Base-by-base conservation (phyloP, 2,113 vertebrate species). In the Calidris pygmaea region DNA sequence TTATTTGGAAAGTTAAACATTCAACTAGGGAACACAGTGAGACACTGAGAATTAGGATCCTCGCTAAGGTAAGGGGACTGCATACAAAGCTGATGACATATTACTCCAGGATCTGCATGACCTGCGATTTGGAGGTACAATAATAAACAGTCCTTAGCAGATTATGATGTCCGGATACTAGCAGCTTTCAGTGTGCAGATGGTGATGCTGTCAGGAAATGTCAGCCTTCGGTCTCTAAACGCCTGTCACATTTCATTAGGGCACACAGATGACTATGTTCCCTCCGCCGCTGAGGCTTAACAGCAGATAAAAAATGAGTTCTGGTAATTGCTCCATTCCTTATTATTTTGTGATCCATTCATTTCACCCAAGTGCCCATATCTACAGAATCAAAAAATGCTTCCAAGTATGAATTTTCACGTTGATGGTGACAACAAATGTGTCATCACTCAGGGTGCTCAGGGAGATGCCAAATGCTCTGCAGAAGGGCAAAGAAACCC, bases 231-330 rank as follows among this genome's bases (percentile, higher is more conserved):
- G 71, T 91, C 80, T 72, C 91, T 91, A 73, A 89, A 84, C 0
- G n/a, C 76, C 93, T 91, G 91, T 94, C 93, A 93, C 85, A 66
- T 85, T 87, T 85, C 95, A 94, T 95, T 90, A 94, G 37, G 35
- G 32, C 0, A 0, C 67, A 73, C 17, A 67, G 59, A 76, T 82
- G 74, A 96, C 75, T 80, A 1, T 89, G 62, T 70, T 91, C 62
- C 48, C 35, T 87, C 67, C 3, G 9, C 68, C 2, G 12, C 81
- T 58, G 81, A 80, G 85, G 71, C 71, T 79, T 0, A 1, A 56
- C 87, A 89, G 35, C 43, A 75, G 65, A 67, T 59, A 92, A 85
- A 53, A 87, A 95, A 93, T 14, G 74, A 87, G 22, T 74, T 90
- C 62, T 93, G 55, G 24, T 89, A 82, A 90, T 89, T 78, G 70